Conservation (phyloP, 23 tunicate genomes). For the Trididemnum clinides region DNA sequence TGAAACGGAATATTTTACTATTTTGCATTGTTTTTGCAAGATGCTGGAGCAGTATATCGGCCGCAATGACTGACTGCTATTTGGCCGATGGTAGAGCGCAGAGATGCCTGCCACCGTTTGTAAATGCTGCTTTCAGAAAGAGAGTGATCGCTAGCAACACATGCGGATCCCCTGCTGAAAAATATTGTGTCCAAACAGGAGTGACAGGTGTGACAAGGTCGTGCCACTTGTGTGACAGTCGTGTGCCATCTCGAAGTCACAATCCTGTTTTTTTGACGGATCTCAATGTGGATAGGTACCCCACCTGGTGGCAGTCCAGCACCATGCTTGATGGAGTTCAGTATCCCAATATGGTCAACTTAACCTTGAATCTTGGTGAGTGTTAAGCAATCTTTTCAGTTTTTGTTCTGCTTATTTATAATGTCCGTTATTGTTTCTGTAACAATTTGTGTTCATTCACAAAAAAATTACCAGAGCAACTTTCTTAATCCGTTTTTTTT, state of each 20-base stretch:
- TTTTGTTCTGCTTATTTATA: too few species aligned
- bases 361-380: slow-evolving; percentile 89
- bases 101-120: slow-evolving; percentile 86
- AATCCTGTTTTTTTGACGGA: slow-evolving; percentile 65
- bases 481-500: too few species aligned
- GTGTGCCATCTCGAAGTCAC: slow-evolving; percentile 40
- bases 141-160: slow-evolving; percentile 84
- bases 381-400: too few species aligned
- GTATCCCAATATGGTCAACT: slow-evolving; percentile 78
- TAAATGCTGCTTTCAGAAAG: slow-evolving; percentile 83
- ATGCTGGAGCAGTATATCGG: neutral
- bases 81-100: slow-evolving; percentile 47
- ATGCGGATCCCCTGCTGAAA: slow-evolving; percentile 77
- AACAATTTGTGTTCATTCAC: too few species aligned
- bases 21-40: neutral
- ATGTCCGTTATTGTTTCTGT: too few species aligned
- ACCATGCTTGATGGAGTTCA: slow-evolving; percentile 91
- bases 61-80: slow-evolving; percentile 77
- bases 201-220: slow-evolving; percentile 86
- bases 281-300: slow-evolving; percentile 45
- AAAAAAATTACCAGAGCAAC: too few species aligned
- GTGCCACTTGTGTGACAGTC: slow-evolving; percentile 73
- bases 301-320: slow-evolving; percentile 96
- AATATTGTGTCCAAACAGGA: slow-evolving; percentile 93
- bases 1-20: neutral